phyloP scores from a whole-genome alignment of 2,888 invertebrate genomes.

The Neoscelio sp. region DNA sequence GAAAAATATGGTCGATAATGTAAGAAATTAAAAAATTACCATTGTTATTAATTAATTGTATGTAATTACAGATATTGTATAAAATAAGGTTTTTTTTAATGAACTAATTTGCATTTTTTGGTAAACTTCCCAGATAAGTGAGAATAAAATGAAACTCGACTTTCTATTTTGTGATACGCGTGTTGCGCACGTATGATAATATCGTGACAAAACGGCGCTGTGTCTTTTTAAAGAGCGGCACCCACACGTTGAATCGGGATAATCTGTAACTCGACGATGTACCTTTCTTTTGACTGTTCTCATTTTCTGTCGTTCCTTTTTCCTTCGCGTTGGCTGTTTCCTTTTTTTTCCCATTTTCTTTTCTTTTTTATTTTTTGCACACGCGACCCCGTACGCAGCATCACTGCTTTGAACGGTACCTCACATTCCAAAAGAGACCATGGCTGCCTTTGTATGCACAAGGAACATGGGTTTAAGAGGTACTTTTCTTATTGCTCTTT shows the following conservation, averaged over 20 bases:
- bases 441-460: conserved; percentile 53
- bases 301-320: conserved; percentile 8
- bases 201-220: neutral
- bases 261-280: neutral
- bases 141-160: no score
- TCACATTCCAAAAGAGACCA: conserved; percentile 61
- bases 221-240: neutral
- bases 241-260: neutral
- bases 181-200: neutral
- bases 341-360: conserved; percentile 21
- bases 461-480: conserved; percentile 20
- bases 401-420: conserved; percentile 59
- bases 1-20: no score
- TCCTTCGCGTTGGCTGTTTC: neutral
- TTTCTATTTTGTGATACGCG: no score
- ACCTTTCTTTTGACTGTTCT: conserved; percentile 12
- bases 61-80: no score
- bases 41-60: no score
- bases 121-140: no score
- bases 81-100: no score
- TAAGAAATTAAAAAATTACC: no score
- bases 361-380: conserved; percentile 40
- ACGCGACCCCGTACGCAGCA: conserved; percentile 37
- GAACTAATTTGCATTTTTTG: no score
- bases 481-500: conserved; percentile 48